Conservation (phyloP, 53 echinoderm and acorn worm genomes). For the Hippasteria phrygiana region DNA sequence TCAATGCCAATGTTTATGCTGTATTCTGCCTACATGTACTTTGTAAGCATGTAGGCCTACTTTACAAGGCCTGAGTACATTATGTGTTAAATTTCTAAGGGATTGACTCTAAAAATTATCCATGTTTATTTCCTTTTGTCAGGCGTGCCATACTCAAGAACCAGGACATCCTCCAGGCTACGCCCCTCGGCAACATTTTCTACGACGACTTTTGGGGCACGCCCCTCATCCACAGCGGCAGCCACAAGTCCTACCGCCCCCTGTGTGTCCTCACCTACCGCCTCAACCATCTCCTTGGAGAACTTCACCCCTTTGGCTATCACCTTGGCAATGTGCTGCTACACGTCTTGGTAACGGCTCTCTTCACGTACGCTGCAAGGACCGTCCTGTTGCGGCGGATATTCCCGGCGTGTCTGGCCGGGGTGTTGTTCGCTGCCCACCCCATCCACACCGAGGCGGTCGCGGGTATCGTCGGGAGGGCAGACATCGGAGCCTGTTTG, state of each 20-base stretch:
- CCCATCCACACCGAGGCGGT: constrained; percentile 99
- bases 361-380: constrained; percentile 71
- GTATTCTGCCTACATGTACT: too few relatives aligned
- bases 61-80: too few relatives aligned
- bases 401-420: constrained; percentile 65
- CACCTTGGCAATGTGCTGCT: constrained; percentile 78
- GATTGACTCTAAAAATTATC: not conserved
- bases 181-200: constrained; percentile 75
- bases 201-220: constrained; percentile 92
- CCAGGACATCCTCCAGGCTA: constrained; percentile 74
- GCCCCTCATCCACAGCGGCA: constrained; percentile 79
- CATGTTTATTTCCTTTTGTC: constrained; percentile 24
- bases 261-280: constrained; percentile 84
- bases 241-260: constrained; percentile 91
- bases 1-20: too few relatives aligned
- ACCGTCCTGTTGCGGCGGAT: constrained; percentile 55
- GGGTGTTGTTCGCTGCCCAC: constrained; percentile 80
- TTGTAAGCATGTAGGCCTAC: too few relatives aligned
- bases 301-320: constrained; percentile 82
- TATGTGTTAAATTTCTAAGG: too few relatives aligned
- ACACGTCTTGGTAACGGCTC: constrained; percentile 63
- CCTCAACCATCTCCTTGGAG: constrained; percentile 75
- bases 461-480: constrained; percentile 94
- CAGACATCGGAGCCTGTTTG: constrained; percentile 89
- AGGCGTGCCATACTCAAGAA: constrained; percentile 77